A percentile compares a stretch with the other conserved stretches of the same genome.
Evolutionary conservation across 2,113 vertebrate genomes (phyloP).

Genomic region (Pithys albifrons): DNA sequence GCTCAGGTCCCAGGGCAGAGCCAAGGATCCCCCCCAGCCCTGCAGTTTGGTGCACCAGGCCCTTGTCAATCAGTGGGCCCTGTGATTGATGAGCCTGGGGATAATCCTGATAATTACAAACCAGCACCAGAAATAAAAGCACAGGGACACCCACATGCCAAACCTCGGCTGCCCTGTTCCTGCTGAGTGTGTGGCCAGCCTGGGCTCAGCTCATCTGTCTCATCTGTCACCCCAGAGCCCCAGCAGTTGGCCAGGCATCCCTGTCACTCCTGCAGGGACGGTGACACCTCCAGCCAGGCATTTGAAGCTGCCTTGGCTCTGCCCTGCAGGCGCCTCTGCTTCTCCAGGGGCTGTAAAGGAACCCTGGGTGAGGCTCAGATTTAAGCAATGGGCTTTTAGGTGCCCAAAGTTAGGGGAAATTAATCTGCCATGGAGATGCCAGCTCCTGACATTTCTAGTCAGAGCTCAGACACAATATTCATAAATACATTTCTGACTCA

Average conservation of each 20-base stretch:
- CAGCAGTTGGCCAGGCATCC: neutral
- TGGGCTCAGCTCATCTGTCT: neutral
- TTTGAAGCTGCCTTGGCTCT: neutral
- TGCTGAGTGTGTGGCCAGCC: neutral
- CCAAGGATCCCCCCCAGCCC: neutral
- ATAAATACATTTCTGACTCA: neutral
- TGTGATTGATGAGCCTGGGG: neutral
- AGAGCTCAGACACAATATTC: neutral
- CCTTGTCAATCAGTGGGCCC: neutral
- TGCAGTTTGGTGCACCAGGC: accelerated
- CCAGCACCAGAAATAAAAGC: neutral
- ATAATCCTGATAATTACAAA: neutral
- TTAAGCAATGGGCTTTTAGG: neutral
- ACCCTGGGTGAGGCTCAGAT: neutral
- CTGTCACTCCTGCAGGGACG: conserved; percentile 20
- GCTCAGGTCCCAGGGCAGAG: neutral
- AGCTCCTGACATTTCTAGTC: neutral
- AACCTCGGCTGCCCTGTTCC: neutral
- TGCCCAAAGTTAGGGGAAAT: neutral
- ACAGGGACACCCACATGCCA: accelerated
- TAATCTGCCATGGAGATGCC: neutral
- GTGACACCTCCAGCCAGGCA: conserved; percentile 29
- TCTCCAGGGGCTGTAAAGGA: neutral
- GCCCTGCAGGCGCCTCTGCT: neutral
- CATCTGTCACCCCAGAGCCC: accelerated